Evolutionary conservation across 35 echinoderm and acorn worm species (phyloP), one percentile per base, ranked within the genome.

Genomic region (Eucidaris tribuloides): DNA sequence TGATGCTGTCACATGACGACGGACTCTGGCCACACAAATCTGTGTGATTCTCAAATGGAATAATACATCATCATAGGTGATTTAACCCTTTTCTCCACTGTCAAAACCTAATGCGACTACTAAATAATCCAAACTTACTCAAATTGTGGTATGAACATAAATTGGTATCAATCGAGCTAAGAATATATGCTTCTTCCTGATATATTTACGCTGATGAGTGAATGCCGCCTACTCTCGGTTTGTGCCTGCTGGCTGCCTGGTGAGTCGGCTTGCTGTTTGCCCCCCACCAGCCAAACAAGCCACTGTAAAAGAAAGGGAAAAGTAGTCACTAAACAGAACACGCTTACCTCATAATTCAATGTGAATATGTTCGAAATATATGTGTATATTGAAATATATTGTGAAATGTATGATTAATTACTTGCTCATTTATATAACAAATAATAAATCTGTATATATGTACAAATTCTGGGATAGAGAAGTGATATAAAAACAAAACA

Each of bases 21-120:
- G 89, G 35, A 97, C 71, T 97, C 94, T 2, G 94, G 94, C 27
- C 91, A 45, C 18, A 89, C 89, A 70, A 97, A 97, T 43, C 94
- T 97, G 24, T 11, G 65, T 36, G 68, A 54, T n/a, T n/a, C n/a
- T n/a, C 18, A 15, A 1, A 14, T 33, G 43, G 46, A 17, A 55
- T 25, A 18, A 43, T 2, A 44, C 30, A 9, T 14, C 43, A 13
- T 0, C 36, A 18, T 40, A 14, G 27, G 11, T 13, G 14, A 40
- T 15, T 35, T 20, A 28, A 40, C 28, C 3, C 29, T 15, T 33
- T 64, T 1, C 22, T 11, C 1, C 20, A 22, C 68, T 44, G 33
- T 19, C 44, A 7, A 43, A 33, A 29, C 9, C 48, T 11, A 5
- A 15, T 11, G 36, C 29, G n/a, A 63, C 23, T 14, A 32, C 20